A percentile compares a stretch with the other conserved stretches of the same genome.
Evolutionary conservation across 2,888 invertebrate species (phyloP).

Genomic region (Callyntrura guangdongensis): DNA sequence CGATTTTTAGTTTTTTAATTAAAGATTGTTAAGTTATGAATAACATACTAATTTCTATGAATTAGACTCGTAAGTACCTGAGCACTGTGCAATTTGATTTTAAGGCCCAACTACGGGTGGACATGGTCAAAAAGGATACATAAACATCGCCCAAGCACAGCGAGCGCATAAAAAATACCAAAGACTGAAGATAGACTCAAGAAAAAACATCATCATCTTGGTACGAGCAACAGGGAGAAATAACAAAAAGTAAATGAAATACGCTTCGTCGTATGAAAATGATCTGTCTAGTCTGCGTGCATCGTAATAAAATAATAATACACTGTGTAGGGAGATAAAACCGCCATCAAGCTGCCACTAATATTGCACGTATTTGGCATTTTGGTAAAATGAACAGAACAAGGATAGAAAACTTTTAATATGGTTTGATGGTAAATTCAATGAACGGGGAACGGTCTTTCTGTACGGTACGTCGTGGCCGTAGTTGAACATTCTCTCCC

Average conservation of each 20-base stretch:
- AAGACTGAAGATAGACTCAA: neutral
- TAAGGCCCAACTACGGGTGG: neutral
- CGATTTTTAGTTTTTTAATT: neutral
- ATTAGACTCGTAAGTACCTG: neutral
- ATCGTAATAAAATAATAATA: neutral
- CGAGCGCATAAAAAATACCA: neutral
- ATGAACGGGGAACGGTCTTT: slow-evolving; percentile 41
- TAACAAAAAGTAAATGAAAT: slow-evolving; percentile 3
- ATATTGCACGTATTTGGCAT: neutral
- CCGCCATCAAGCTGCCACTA: slow-evolving; percentile 42
- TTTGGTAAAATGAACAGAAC: slow-evolving; percentile 39
- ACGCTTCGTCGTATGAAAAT: slow-evolving; percentile 30
- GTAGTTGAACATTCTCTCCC: slow-evolving; percentile 27
- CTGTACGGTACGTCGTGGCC: neutral
- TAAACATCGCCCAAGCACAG: neutral
- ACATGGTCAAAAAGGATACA: neutral
- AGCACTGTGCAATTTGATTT: neutral
- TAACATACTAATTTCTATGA: neutral
- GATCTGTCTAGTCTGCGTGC: neutral
- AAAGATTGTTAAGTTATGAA: neutral
- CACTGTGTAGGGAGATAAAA: slow-evolving; percentile 40
- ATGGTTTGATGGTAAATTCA: slow-evolving; percentile 38
- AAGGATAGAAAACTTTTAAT: slow-evolving; percentile 38
- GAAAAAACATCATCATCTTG: neutral
- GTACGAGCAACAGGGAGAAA: neutral